Evolutionary conservation across 1,140 invertebrate genomes (phyloP).

Genomic region (Notospermus geniculatus): DNA sequence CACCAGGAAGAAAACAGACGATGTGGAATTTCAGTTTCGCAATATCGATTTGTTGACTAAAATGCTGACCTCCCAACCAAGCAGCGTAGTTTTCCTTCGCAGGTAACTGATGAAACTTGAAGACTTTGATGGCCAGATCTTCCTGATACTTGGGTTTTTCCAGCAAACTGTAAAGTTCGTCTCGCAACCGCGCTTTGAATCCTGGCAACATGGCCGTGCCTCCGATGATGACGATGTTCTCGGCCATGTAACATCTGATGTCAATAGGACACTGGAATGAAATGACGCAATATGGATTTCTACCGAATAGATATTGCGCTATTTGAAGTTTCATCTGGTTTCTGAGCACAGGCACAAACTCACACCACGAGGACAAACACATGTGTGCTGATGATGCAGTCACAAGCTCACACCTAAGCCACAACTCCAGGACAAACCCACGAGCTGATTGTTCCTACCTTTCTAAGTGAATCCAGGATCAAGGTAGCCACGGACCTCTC

Average conservation of each 20-base stretch:
- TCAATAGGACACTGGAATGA: conserved; percentile 72
- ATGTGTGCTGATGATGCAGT: too few relatives aligned
- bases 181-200: conserved; percentile 70
- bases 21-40: too few relatives aligned
- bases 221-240: conserved; percentile 81
- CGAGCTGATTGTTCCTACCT: too few relatives aligned
- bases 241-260: conserved; percentile 68
- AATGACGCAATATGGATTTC: conserved; percentile 9
- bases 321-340: too few relatives aligned
- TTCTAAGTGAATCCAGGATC: conserved; percentile 75
- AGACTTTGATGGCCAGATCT: conserved; percentile 64
- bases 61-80: conserved; percentile 75
- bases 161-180: conserved; percentile 70
- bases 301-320: not conserved
- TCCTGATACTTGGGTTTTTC: conserved; percentile 65
- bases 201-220: conserved; percentile 80
- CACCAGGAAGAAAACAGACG: not conserved
- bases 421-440: too few relatives aligned
- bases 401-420: too few relatives aligned
- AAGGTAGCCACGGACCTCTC: conserved; percentile 79
- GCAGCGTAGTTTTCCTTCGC: conserved; percentile 79
- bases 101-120: conserved; percentile 76
- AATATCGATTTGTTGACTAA: not conserved
- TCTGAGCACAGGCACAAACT: too few relatives aligned
- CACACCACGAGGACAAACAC: conserved; percentile 7